Evolutionary conservation across 2,888 invertebrate species (phyloP).

Genomic region (Gibbula magus): DNA sequence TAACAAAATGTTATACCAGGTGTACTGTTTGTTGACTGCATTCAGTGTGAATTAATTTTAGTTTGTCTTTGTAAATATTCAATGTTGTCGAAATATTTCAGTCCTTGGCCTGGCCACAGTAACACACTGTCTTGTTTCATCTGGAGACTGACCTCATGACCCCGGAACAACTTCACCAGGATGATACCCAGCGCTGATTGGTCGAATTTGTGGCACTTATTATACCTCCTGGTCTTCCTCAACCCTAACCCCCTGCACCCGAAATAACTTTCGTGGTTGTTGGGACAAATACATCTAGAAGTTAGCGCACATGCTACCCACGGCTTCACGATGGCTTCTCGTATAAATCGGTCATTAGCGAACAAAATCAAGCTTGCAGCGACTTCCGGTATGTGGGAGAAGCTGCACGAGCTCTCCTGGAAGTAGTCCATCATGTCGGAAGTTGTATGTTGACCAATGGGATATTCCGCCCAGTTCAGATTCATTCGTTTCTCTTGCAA

Average conservation of each 20-base stretch:
- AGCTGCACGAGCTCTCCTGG: background rate
- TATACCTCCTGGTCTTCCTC: conserved; percentile 2
- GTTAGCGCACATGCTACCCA: conserved; percentile 29
- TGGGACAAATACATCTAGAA: conserved; percentile 17
- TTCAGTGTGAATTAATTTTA: too few species aligned
- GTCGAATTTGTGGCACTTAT: conserved; percentile 27
- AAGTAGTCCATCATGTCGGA: conserved; percentile 16
- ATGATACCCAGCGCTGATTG: conserved; percentile 26
- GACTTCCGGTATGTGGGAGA: background rate
- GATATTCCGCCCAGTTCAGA: background rate
- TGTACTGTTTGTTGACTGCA: too few species aligned
- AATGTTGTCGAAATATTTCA: too few species aligned
- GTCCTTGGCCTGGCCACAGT: too few species aligned
- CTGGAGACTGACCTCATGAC: background rate
- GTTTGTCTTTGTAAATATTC: too few species aligned
- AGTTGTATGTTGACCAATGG: conserved; percentile 8
- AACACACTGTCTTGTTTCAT: too few species aligned
- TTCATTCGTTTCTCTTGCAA: background rate
- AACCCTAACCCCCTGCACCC: background rate
- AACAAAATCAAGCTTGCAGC: conserved; percentile 13
- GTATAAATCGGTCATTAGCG: conserved; percentile 15
- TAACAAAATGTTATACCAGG: too few species aligned
- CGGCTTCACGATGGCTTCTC: background rate
- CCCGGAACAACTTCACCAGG: conserved; percentile 18
- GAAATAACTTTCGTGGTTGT: background rate